Evolutionary conservation across 2,113 vertebrate genomes (phyloP), one percentile per base, ranked within the genome.

Genomic region (Pygoscelis antarcticus): DNA sequence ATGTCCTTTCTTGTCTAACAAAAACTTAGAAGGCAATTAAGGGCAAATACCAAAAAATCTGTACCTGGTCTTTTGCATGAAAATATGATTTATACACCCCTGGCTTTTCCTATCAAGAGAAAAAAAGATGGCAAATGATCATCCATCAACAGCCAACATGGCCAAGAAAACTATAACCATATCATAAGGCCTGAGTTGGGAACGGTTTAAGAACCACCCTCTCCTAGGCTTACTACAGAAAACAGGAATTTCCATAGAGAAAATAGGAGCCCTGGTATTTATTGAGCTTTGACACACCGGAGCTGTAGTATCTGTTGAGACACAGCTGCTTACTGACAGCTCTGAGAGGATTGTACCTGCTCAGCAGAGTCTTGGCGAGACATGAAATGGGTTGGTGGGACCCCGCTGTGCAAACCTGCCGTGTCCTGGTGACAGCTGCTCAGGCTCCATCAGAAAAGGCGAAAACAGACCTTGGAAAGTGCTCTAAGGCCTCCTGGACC

Each of bases 1-100:
- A 97, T 94, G 92, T 47, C 76, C 83, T 93, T 97, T 72, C 96
- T 95, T 90, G 84, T 89, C 72, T 84, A 90, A 94, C 79, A 90
- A 91, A 96, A 97, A 61, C 61, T 5, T 2, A 87, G 90, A 71
- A 95, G 83, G 69, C 80, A 95, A 95, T 96, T 96, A 97, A 89
- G 16, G 79, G 57, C 88, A 94, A 96, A 96, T 95, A 96, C 92
- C 79, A 96, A 96, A 95, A 90, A 85, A 72, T 68, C 51, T 15
- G 42, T 93, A 95, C 87, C 95, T 85, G 66, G 91, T 69, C 18
- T 74, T 49, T 74, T 80, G 62, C 6, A 6, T 52, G 32, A 88
- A 93, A 89, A 87, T 58, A 38, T 42, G 36, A 93, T 83, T 95
- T 93, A 80, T 74, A 70, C 3, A 3, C 8, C 14, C 23, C 40